phyloP scores from a whole-genome alignment of 2,888 invertebrate genomes.

The Orthosia gothica region DNA sequence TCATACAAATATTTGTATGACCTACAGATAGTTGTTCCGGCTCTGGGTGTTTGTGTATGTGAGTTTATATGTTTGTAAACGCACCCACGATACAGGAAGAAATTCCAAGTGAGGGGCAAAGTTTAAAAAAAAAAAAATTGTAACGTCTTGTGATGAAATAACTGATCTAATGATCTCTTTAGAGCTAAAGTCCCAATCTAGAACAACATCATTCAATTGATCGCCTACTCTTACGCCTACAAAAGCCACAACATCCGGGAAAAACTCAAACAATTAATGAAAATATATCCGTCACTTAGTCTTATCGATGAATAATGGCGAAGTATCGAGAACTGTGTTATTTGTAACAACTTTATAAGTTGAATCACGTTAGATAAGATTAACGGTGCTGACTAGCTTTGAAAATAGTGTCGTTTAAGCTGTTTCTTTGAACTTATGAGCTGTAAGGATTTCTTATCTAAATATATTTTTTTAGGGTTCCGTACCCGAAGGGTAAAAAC shows the following conservation, averaged over 20 bases:
- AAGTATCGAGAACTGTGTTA: conserved; percentile 44
- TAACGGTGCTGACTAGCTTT: conserved; percentile 23
- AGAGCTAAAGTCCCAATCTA: not conserved
- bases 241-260: conserved; percentile 48
- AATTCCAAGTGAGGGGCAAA: too few relatives aligned
- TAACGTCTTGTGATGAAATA: conserved; percentile 7
- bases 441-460: not conserved
- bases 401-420: conserved; percentile 10
- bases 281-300: conserved; percentile 45
- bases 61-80: too few relatives aligned
- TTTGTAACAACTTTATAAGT: conserved; percentile 25
- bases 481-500: too few relatives aligned
- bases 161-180: not conserved
- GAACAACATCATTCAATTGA: not conserved
- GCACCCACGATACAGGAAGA: too few relatives aligned
- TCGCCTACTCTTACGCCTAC: conserved; percentile 13
- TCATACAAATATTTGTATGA: too few relatives aligned
- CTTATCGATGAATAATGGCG: conserved; percentile 55
- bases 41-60: too few relatives aligned
- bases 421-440: conserved; percentile 4
- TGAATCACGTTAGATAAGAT: conserved; percentile 60
- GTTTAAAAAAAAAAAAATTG: too few relatives aligned
- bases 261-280: conserved; percentile 39
- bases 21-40: too few relatives aligned
- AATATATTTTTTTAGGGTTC: too few relatives aligned